These are phyloP conservation scores for Cotesia vestalis DNA, from an alignment of 1,140 invertebrate genomes.

Conservation along the genomic window DNA sequence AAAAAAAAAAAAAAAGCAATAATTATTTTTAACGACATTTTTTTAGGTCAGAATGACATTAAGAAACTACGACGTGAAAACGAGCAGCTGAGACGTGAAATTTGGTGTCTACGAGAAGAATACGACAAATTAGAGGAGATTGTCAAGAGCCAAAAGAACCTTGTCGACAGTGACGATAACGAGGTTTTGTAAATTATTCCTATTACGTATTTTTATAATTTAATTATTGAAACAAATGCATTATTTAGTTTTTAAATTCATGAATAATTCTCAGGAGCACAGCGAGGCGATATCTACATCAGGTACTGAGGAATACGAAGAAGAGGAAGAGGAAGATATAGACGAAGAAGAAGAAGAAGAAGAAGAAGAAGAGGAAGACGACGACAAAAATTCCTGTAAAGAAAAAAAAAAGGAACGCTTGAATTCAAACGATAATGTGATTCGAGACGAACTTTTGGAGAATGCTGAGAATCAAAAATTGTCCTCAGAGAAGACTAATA, in stretches of 20 bases:
- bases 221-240: conserved; percentile 23
- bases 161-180: conserved; percentile 66
- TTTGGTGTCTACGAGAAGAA: conserved; percentile 86
- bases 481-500: conserved; percentile 51
- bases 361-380: conserved; percentile 51
- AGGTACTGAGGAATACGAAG: conserved; percentile 52
- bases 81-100: conserved; percentile 84
- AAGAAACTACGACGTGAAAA: conserved; percentile 88
- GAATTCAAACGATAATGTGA: conserved; percentile 6
- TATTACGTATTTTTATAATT: conserved; percentile 17
- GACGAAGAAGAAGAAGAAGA: conserved; percentile 57
- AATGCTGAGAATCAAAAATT: conserved; percentile 59
- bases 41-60: conserved; percentile 85
- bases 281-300: conserved; percentile 46
- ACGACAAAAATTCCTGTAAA: conserved; percentile 41
- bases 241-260: conserved; percentile 16
- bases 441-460: conserved; percentile 54
- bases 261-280: conserved; percentile 61
- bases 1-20: conserved; percentile 4
- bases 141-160: conserved; percentile 71
- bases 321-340: conserved; percentile 51
- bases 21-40: conserved; percentile 26
- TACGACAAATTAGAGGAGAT: conserved; percentile 85
- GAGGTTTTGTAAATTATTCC: conserved; percentile 53
- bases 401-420: conserved; percentile 31